phyloP scores from a whole-genome alignment of 2,113 vertebrate genomes.

The Prochilodus magdalenae region DNA sequence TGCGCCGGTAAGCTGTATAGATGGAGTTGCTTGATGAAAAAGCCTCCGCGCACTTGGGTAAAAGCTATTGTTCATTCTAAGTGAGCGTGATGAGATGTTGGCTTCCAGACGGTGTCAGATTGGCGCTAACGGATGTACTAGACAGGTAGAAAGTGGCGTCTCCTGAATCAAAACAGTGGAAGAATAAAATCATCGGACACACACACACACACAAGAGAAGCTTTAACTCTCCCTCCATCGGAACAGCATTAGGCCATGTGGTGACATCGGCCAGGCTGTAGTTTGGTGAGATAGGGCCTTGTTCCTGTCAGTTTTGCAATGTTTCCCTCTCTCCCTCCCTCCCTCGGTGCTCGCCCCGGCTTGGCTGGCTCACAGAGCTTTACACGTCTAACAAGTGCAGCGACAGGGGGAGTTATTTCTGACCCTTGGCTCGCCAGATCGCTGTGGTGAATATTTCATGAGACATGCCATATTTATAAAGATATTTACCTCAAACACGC shows the following conservation, averaged over 20 bases:
- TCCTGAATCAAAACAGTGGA: neutral
- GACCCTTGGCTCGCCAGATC: constrained; percentile 50
- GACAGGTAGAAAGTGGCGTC: neutral
- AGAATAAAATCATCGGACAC: constrained; percentile 11
- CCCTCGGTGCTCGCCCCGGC: constrained; percentile 34
- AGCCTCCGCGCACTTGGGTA: neutral
- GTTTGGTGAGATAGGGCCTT: constrained; percentile 14
- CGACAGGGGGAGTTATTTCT: constrained; percentile 48
- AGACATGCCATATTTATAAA: constrained; percentile 56
- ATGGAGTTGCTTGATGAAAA: constrained; percentile 6
- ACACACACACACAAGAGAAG: too few relatives aligned
- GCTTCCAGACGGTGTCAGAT: neutral
- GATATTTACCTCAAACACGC: constrained; percentile 56
- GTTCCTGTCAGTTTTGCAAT: constrained; percentile 29
- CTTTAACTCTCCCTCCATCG: constrained; percentile 2
- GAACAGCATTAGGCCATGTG: constrained; percentile 8
- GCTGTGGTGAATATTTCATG: constrained; percentile 59
- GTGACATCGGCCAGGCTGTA: constrained; percentile 28
- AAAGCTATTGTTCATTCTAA: neutral
- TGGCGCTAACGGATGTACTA: neutral
- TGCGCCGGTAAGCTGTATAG: neutral
- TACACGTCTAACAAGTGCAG: constrained; percentile 54
- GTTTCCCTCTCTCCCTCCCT: constrained; percentile 30
- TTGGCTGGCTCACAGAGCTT: constrained; percentile 40
- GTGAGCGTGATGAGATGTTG: neutral